phyloP scores from a whole-genome alignment of 2,113 vertebrate species.

The Gulo gulo region DNA sequence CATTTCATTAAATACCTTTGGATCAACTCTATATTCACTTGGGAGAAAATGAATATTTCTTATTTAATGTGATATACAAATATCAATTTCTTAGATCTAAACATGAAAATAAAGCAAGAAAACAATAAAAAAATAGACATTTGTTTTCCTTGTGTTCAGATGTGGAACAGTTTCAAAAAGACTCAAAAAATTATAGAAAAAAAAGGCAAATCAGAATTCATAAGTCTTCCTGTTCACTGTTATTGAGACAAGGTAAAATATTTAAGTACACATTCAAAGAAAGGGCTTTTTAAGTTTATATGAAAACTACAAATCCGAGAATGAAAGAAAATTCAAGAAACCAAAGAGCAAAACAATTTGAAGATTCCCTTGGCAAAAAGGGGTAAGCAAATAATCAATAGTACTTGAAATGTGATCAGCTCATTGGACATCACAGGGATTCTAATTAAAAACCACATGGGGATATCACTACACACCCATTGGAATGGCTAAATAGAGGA shows the following conservation, averaged over 20 bases:
- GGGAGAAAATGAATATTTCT: not conserved
- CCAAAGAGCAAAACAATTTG: not conserved
- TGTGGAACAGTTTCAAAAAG: not conserved
- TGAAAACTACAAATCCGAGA: not conserved
- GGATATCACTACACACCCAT: no score
- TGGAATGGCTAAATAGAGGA: accelerated
- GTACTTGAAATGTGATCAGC: not conserved
- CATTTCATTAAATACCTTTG: not conserved
- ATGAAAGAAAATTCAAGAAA: not conserved
- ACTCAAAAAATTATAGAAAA: not conserved
- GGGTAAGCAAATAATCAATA: not conserved
- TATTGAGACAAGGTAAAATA: not conserved
- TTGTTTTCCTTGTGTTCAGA: not conserved
- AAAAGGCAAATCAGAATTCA: not conserved
- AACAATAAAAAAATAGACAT: not conserved
- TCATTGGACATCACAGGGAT: not conserved
- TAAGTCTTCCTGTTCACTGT: not conserved
- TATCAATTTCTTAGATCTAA: not conserved
- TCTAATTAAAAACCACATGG: not conserved
- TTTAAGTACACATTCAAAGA: not conserved
- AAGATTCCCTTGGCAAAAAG: not conserved
- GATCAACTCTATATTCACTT: not conserved
- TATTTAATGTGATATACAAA: not conserved
- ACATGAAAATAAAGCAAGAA: not conserved
- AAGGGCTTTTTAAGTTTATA: not conserved